A percentile compares a stretch with the other conserved stretches of the same genome.
These are phyloP conservation scores for Euzetes globulus DNA, from an alignment of 2,888 invertebrate species.

Conservation along the genomic window DNA sequence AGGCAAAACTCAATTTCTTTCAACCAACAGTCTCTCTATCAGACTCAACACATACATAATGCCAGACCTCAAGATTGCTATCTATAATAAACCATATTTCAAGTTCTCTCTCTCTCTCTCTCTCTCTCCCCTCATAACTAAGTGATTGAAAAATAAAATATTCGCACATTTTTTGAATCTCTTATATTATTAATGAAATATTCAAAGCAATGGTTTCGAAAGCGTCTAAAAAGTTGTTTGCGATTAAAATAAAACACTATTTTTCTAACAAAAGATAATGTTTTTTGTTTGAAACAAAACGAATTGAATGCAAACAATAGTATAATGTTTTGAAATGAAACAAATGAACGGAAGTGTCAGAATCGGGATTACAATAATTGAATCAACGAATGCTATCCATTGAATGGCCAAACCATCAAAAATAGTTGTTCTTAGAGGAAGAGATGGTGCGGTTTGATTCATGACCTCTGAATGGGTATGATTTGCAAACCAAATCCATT, in stretches of 20 bases:
- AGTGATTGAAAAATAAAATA: not conserved
- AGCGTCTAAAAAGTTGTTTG: not conserved
- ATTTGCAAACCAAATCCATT: conserved; percentile 27
- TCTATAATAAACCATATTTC: too few relatives aligned
- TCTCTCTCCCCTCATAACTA: not conserved
- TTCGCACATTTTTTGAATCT: too few relatives aligned
- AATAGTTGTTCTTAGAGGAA: not conserved
- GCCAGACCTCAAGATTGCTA: too few relatives aligned
- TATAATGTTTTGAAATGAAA: not conserved
- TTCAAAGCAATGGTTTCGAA: not conserved
- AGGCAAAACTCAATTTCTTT: not conserved
- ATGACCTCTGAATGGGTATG: conserved; percentile 15
- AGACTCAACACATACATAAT: not conserved
- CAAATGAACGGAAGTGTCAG: conserved; percentile 26
- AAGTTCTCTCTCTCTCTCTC: not conserved
- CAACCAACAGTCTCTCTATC: not conserved
- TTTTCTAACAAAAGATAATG: not conserved
- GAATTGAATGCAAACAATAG: not conserved
- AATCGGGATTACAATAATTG: conserved; percentile 13
- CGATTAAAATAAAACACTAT: not conserved
- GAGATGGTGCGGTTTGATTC: conserved; percentile 8
- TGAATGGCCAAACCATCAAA: not conserved
- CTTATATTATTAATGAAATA: not conserved
- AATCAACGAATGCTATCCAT: not conserved
- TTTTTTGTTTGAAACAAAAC: not conserved